Evolutionary conservation across 37 sponge, comb jelly and placozoan genomes (phyloP).

Genomic region (Agelas oroides): DNA sequence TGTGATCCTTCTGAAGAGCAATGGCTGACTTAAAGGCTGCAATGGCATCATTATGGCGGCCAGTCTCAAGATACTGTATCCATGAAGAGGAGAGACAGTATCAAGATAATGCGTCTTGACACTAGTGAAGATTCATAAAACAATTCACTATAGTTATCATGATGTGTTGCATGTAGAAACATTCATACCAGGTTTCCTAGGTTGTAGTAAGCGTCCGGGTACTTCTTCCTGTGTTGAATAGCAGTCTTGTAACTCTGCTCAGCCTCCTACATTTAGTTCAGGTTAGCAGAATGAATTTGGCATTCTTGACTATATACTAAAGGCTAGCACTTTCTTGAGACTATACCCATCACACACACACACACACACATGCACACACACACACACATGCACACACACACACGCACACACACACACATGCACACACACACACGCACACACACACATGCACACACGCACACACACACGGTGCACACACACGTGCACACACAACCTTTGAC

Average conservation of each 20-base stretch:
- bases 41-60: constrained; percentile 33
- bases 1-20: constrained; percentile 46
- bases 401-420: neutral
- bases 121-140: neutral
- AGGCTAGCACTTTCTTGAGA: neutral
- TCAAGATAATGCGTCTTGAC: neutral
- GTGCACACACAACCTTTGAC: constrained; percentile 13
- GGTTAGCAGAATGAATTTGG: no score
- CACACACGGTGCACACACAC: no score
- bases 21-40: constrained; percentile 66
- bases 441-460: no score
- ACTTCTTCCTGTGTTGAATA: constrained; percentile 61
- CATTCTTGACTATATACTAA: neutral
- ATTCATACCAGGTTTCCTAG: constrained; percentile 78
- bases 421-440: neutral
- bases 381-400: neutral
- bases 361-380: neutral
- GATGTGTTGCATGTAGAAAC: neutral
- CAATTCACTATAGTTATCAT: neutral
- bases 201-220: constrained; percentile 88
- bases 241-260: constrained; percentile 76
- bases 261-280: constrained; percentile 44
- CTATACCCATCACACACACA: no score
- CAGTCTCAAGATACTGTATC: constrained; percentile 64
- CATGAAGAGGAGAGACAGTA: no score